These are phyloP conservation scores for Sussaba pulchella DNA, from an alignment of 2,888 invertebrate species.

Conservation along the genomic window DNA sequence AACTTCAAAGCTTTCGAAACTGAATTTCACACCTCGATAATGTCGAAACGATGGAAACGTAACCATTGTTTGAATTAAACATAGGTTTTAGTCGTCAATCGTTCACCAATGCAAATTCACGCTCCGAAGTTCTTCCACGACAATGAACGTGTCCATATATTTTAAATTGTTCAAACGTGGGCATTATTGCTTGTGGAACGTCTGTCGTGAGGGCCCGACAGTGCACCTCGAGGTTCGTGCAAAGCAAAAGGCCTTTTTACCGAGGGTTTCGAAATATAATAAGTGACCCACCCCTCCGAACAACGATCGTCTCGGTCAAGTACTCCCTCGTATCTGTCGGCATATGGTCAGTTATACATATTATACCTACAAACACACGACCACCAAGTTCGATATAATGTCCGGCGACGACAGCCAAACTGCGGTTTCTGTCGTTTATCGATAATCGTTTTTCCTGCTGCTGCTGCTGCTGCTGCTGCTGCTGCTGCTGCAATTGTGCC, in stretches of 20 bases:
- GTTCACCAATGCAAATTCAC: too few relatives aligned
- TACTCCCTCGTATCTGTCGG: conserved; percentile 61
- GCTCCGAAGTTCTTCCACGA: too few relatives aligned
- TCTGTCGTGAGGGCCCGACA: background rate
- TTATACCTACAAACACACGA: conserved; percentile 31
- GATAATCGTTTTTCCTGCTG: conserved; percentile 74
- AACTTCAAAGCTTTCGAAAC: too few relatives aligned
- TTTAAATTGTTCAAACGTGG: background rate
- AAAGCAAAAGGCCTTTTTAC: conserved; percentile 14
- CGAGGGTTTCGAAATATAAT: conserved; percentile 30
- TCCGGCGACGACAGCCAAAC: conserved; percentile 76
- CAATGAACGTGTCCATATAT: background rate
- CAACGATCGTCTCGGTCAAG: conserved; percentile 57
- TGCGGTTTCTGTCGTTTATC: conserved; percentile 80
- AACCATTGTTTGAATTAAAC: too few relatives aligned
- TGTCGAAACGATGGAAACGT: too few relatives aligned
- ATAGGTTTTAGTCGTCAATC: too few relatives aligned
- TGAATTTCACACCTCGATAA: too few relatives aligned
- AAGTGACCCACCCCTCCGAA: conserved; percentile 53
- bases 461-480: conserved; percentile 53
- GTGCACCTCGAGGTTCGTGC: conserved; percentile 18
- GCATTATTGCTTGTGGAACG: background rate
- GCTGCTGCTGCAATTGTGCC: conserved; percentile 33
- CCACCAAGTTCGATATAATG: conserved; percentile 40
- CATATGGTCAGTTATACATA: conserved; percentile 63